These are phyloP conservation scores for Melieria picta DNA, from an alignment of 2,888 invertebrate genomes.

Conservation along the genomic window DNA sequence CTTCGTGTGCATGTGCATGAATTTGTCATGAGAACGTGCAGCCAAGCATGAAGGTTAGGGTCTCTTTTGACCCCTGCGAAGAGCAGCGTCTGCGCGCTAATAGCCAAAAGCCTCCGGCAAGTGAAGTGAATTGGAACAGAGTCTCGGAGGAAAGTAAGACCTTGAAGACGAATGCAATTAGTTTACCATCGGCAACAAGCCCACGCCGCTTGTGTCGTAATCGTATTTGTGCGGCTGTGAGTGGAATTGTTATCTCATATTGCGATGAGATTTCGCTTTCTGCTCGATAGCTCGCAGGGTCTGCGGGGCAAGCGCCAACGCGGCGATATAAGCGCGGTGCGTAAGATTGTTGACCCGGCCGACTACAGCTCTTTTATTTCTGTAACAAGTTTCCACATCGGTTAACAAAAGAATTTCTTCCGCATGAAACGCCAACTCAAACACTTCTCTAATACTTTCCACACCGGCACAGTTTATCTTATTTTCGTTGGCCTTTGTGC, in stretches of 20 bases:
- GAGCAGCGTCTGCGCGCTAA: not conserved
- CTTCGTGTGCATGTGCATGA: not conserved
- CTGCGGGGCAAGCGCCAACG: not conserved
- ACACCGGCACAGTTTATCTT: not conserved
- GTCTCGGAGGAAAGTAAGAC: slow-evolving; percentile 23
- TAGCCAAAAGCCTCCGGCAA: slow-evolving; percentile 2
- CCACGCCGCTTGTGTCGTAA: too few relatives aligned
- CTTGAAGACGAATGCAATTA: slow-evolving; percentile 12
- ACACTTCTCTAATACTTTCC: not conserved
- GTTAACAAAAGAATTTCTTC: slow-evolving; percentile 19
- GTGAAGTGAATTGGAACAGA: not conserved
- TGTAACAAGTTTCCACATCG: slow-evolving; percentile 32
- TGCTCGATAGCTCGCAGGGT: not conserved
- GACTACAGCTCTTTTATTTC: slow-evolving; percentile 2
- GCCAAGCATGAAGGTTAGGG: slow-evolving; percentile 40
- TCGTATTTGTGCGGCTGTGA: too few relatives aligned
- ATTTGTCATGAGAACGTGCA: slow-evolving; percentile 35
- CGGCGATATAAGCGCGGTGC: not conserved
- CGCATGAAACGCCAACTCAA: slow-evolving; percentile 3
- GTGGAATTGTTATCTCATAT: not conserved
- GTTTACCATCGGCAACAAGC: not conserved
- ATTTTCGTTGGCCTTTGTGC: too few relatives aligned
- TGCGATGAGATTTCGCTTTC: slow-evolving; percentile 34
- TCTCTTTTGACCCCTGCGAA: slow-evolving; percentile 32
- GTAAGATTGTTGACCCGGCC: slow-evolving; percentile 35